These are phyloP conservation scores for Podarcis raffonei DNA, from an alignment of 2,113 vertebrate genomes.

Conservation along the genomic window DNA sequence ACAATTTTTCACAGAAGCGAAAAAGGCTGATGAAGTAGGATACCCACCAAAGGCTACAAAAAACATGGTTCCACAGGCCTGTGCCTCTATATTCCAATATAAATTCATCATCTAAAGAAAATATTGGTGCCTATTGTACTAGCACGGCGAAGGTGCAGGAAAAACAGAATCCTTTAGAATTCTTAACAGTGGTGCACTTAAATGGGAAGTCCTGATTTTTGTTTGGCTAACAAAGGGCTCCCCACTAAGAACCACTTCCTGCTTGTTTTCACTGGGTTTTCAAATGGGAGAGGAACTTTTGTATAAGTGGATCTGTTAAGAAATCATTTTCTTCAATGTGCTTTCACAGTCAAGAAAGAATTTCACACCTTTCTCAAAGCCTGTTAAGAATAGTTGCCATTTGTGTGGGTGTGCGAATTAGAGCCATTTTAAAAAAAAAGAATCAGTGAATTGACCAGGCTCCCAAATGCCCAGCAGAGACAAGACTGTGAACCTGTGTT, in stretches of 20 bases:
- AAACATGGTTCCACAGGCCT: neutral
- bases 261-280: neutral
- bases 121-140: neutral
- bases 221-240: neutral
- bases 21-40: neutral
- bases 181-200: neutral
- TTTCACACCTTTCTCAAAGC: conserved; percentile 45
- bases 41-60: neutral
- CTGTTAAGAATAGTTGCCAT: conserved; percentile 34
- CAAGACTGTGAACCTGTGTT: neutral
- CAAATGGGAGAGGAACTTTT: neutral
- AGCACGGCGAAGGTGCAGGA: neutral
- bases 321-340: neutral
- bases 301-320: conserved; percentile 24
- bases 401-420: conserved; percentile 24
- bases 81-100: neutral
- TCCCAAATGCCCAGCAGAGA: conserved; percentile 31
- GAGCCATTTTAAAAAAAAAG: conserved; percentile 22
- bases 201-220: neutral
- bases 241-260: neutral
- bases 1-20: neutral
- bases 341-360: conserved; percentile 45
- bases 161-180: neutral
- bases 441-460: conserved; percentile 20
- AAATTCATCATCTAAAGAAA: neutral